phyloP scores from a whole-genome alignment of 1,140 invertebrate species.

The Drosophila sp. region DNA sequence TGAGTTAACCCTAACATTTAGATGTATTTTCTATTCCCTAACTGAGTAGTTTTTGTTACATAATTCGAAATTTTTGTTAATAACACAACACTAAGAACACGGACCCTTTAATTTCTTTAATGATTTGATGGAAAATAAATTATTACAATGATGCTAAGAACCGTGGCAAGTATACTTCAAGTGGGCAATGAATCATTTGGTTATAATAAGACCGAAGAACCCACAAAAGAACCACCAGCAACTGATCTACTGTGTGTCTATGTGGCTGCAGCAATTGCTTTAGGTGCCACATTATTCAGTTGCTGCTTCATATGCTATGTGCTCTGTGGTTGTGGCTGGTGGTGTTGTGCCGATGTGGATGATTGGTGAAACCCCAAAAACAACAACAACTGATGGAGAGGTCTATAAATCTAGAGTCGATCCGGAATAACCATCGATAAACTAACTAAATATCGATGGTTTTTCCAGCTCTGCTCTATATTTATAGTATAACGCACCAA shows the following conservation, averaged over 20 bases:
- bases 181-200: too few species aligned
- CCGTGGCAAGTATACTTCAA: too few species aligned
- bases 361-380: background rate
- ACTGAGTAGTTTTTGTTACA: too few species aligned
- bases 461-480: background rate
- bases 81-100: too few species aligned
- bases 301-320: background rate
- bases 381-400: background rate
- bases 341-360: constrained; percentile 20
- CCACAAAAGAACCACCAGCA: background rate
- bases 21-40: too few species aligned
- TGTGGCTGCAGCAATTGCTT: background rate
- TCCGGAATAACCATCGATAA: background rate
- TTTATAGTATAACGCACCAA: constrained; percentile 17
- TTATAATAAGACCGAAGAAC: too few species aligned
- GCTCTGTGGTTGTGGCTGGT: constrained; percentile 16
- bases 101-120: too few species aligned
- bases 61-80: too few species aligned
- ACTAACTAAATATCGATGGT: background rate
- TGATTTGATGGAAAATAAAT: too few species aligned
- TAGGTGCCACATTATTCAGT: background rate
- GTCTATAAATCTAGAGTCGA: background rate
- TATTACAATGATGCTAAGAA: too few species aligned
- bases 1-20: too few species aligned
- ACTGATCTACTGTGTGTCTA: background rate